Evolutionary conservation across 2,888 invertebrate genomes (phyloP).

Genomic region (Tenthredo notha): DNA sequence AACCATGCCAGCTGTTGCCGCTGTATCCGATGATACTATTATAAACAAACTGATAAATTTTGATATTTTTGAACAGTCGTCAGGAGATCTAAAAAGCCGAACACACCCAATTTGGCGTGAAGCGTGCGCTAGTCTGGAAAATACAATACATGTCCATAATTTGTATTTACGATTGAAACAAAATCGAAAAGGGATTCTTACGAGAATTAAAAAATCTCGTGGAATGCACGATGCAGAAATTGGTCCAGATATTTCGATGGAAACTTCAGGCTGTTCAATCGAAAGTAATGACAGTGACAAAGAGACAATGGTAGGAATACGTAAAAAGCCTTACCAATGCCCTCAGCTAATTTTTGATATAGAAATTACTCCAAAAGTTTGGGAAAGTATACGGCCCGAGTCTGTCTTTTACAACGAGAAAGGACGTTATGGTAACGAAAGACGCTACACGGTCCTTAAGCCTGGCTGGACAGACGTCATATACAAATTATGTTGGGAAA

Average conservation of each 20-base stretch:
- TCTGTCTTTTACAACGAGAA: background rate
- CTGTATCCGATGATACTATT: background rate
- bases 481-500: background rate
- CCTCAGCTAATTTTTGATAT: background rate
- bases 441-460: background rate
- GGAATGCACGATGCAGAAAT: background rate
- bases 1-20: background rate
- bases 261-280: background rate
- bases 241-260: background rate
- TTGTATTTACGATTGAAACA: background rate
- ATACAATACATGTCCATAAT: background rate
- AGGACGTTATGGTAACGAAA: background rate
- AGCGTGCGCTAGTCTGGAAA: background rate
- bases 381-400: background rate
- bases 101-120: background rate
- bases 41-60: background rate
- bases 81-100: background rate
- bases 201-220: background rate
- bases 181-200: background rate
- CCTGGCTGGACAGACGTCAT: background rate
- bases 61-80: background rate
- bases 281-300: conserved; percentile 4
- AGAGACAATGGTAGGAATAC: background rate
- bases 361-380: background rate
- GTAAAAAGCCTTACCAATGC: background rate